Conservation (phyloP, 2,797 vertebrate genomes). For the Geotrypetes seraphini region DNA sequence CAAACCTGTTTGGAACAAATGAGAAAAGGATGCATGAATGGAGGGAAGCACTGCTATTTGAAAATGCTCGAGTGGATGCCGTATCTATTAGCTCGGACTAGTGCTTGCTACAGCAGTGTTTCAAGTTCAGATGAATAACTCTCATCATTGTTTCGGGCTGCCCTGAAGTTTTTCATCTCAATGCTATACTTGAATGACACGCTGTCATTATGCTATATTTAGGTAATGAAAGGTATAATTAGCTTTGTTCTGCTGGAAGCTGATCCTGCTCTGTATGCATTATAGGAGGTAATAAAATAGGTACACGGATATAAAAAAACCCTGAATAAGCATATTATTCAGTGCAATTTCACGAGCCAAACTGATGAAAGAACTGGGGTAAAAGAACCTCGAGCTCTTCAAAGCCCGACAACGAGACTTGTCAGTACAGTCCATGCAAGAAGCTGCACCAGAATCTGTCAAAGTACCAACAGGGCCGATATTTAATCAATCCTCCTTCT, state of each 20-base stretch:
- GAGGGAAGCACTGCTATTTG: conserved; percentile 2
- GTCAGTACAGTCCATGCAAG: conserved; percentile 18
- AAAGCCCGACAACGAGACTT: conserved; percentile 24
- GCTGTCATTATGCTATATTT: conserved; percentile 65
- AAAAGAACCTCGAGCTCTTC: conserved; percentile 30
- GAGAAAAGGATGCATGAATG: conserved; percentile 4
- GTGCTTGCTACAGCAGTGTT: conserved; percentile 16
- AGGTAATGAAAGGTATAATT: conserved; percentile 60
- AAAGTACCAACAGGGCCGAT: conserved; percentile 27
- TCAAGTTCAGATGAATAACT: conserved; percentile 35
- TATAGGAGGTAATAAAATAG: conserved; percentile 63
- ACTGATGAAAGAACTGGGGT: conserved; percentile 27
- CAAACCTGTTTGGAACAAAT: no score
- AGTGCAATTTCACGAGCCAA: conserved; percentile 34
- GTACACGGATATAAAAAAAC: conserved; percentile 50
- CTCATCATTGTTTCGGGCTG: conserved; percentile 41
- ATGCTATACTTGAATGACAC: conserved; percentile 52
- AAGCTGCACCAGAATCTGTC: conserved; percentile 16
- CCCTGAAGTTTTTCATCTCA: conserved; percentile 54
- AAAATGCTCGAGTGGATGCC: conserved; percentile 14
- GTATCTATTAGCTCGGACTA: conserved; percentile 26
- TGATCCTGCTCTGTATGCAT: conserved; percentile 41
- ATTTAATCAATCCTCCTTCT: conserved; percentile 31
- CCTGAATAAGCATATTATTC: conserved; percentile 48
- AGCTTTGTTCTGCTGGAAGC: conserved; percentile 61